These are phyloP conservation scores for Mythimna albipuncta DNA, from an alignment of 2,888 invertebrate species.

Conservation along the genomic window DNA sequence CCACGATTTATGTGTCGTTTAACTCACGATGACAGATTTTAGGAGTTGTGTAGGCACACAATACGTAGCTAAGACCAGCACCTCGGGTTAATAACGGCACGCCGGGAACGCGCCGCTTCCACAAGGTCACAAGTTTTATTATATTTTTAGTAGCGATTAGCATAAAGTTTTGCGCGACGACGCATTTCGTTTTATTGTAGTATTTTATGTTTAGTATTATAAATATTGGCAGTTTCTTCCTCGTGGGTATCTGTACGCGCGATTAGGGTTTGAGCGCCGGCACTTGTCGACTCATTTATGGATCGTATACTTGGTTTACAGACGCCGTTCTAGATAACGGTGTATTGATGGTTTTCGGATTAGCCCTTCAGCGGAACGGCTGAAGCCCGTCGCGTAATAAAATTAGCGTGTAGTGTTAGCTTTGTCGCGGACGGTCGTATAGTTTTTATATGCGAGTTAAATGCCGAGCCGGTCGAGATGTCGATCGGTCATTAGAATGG, in stretches of 20 bases:
- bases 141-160: conserved; percentile 82
- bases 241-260: conserved; percentile 73
- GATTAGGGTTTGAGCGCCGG: conserved; percentile 77
- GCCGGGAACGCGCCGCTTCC: conserved; percentile 65
- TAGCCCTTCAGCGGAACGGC: conserved; percentile 73
- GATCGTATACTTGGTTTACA: conserved; percentile 84
- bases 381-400: conserved; percentile 73
- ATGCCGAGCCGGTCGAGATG: conserved; percentile 66
- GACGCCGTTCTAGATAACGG: conserved; percentile 83
- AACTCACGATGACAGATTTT: conserved; percentile 66
- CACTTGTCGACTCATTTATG: conserved; percentile 84
- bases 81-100: conserved; percentile 61
- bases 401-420: conserved; percentile 72
- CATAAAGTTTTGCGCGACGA: conserved; percentile 80
- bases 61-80: conserved; percentile 61
- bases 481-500: conserved; percentile 81
- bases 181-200: conserved; percentile 82
- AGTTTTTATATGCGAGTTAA: conserved; percentile 55
- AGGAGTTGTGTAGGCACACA: conserved; percentile 60
- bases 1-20: conserved; percentile 60
- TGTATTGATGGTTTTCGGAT: conserved; percentile 84
- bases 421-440: conserved; percentile 51
- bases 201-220: conserved; percentile 80
- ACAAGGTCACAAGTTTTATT: conserved; percentile 76
- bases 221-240: conserved; percentile 82